Conservation (phyloP, 2,888 invertebrate species). For the Stratiomys singularior region DNA sequence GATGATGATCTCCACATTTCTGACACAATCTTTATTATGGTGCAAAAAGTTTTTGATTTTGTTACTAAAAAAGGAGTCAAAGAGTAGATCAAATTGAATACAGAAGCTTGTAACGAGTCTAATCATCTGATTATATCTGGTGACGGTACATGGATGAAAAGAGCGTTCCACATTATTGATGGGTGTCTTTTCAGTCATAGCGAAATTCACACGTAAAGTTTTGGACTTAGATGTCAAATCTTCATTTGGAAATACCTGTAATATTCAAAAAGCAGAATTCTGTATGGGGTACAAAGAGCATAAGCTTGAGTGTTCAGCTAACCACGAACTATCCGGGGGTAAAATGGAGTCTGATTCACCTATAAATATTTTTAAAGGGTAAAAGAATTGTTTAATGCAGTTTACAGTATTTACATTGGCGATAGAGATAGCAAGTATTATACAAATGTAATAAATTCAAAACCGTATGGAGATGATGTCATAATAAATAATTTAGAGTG, state of each 20-base stretch:
- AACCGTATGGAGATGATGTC: background rate
- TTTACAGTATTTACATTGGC: background rate
- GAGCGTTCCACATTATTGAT: background rate
- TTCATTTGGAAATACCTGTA: background rate
- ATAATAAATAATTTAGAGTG: background rate
- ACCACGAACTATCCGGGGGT: background rate
- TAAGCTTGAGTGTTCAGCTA: background rate
- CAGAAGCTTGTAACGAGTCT: background rate
- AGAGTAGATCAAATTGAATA: background rate
- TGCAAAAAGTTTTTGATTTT: background rate
- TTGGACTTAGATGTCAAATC: no score
- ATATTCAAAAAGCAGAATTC: background rate
- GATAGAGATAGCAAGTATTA: background rate
- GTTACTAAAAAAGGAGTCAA: background rate
- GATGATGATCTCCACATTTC: no score
- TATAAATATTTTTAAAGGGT: background rate
- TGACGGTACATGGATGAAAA: no score
- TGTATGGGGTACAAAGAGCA: background rate
- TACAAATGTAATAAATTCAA: background rate
- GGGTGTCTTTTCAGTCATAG: no score
- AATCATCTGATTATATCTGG: background rate
- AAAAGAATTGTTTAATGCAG: background rate
- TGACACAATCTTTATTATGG: no score
- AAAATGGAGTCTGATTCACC: no score
- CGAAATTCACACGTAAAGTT: no score